Evolutionary conservation across 2,888 invertebrate genomes (phyloP).

Genomic region (Ornithoptera priamus): DNA sequence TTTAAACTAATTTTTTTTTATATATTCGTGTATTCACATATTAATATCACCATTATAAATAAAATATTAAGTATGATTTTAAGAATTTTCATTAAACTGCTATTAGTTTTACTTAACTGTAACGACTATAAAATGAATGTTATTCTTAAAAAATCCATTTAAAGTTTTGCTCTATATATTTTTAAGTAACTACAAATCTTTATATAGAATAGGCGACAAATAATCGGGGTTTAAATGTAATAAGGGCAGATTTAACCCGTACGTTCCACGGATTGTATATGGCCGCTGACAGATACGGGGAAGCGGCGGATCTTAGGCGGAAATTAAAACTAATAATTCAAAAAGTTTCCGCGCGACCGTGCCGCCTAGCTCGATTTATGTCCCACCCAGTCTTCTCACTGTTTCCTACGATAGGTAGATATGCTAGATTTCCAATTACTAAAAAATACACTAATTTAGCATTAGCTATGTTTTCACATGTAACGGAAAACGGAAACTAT

Average conservation of each 20-base stretch:
- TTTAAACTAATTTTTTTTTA: no score
- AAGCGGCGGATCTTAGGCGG: slow-evolving; percentile 77
- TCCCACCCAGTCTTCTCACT: slow-evolving; percentile 70
- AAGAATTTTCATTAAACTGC: no score
- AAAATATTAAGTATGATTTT: no score
- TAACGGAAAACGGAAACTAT: neutral
- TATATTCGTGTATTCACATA: no score
- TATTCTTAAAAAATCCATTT: neutral
- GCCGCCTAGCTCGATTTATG: slow-evolving; percentile 75
- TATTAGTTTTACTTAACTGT: no score
- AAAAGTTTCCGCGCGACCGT: slow-evolving; percentile 79
- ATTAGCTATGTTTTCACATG: neutral
- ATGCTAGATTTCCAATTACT: slow-evolving; percentile 34
- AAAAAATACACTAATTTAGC: neutral
- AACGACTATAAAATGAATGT: neutral
- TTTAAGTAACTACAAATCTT: neutral
- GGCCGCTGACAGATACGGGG: slow-evolving; percentile 73
- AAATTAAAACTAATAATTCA: slow-evolving; percentile 82
- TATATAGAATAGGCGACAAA: neutral
- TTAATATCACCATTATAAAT: no score
- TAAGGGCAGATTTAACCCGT: slow-evolving; percentile 15
- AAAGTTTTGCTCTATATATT: neutral
- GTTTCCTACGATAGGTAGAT: slow-evolving; percentile 52
- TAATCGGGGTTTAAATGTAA: slow-evolving; percentile 18
- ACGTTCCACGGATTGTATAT: slow-evolving; percentile 50